Percentiles rank a stretch among this genome's conserved stretches.
Evolutionary conservation across 1,140 invertebrate species (phyloP).

Genomic region (Pogonomyrmex barbatus): DNA sequence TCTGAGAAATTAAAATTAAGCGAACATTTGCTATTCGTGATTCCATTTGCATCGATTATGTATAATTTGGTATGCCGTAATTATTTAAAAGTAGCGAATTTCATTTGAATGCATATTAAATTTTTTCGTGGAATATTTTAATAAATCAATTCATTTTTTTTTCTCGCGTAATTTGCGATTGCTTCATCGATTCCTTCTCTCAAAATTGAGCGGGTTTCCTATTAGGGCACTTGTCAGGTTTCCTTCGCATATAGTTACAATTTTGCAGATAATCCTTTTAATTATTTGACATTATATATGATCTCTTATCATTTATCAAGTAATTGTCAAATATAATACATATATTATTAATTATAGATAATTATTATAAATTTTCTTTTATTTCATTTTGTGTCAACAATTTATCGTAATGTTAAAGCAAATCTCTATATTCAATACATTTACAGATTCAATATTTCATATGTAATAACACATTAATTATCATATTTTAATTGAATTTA

Average conservation of each 20-base stretch:
- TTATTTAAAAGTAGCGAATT: slow-evolving; percentile 46
- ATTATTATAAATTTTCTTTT: slow-evolving; percentile 1
- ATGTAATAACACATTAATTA: neutral
- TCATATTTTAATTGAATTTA: neutral
- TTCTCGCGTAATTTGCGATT: neutral
- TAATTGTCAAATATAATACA: neutral
- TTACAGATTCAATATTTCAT: neutral
- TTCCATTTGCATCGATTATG: slow-evolving; percentile 36
- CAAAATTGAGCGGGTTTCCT: slow-evolving; percentile 29
- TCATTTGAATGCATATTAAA: slow-evolving; percentile 39
- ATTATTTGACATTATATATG: neutral
- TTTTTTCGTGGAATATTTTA: slow-evolving; percentile 29
- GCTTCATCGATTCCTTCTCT: slow-evolving; percentile 30
- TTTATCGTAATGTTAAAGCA: neutral
- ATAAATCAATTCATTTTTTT: slow-evolving; percentile 39
- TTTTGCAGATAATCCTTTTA: slow-evolving; percentile 10
- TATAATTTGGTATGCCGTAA: slow-evolving; percentile 29
- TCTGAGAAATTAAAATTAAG: slow-evolving; percentile 33
- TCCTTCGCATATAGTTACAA: neutral
- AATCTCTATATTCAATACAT: slow-evolving; percentile 7
- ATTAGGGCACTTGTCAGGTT: slow-evolving; percentile 20
- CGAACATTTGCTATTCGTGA: slow-evolving; percentile 9
- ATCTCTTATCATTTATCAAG: neutral
- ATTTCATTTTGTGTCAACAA: slow-evolving; percentile 6
- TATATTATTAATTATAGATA: neutral